Evolutionary conservation across 2,888 invertebrate genomes (phyloP).

Genomic region (Ennomos quercinarius): DNA sequence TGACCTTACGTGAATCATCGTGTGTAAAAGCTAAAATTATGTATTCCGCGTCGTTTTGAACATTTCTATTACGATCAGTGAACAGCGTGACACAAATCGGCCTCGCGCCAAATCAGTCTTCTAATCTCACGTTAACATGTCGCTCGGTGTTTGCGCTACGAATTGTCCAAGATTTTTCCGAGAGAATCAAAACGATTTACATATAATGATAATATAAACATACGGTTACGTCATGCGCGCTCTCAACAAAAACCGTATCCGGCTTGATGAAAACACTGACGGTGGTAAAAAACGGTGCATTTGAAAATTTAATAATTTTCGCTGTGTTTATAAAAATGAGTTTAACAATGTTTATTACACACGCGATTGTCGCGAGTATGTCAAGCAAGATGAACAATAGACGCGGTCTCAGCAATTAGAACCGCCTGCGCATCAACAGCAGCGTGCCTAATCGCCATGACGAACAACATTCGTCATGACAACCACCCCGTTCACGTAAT

Average conservation of each 20-base stretch:
- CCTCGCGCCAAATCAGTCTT: conserved; percentile 17
- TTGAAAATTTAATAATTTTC: conserved; percentile 31
- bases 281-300: conserved; percentile 57
- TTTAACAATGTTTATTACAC: conserved; percentile 54
- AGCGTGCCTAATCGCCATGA: conserved; percentile 51
- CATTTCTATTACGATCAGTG: conserved; percentile 22
- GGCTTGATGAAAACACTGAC: conserved; percentile 67
- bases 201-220: conserved; percentile 64
- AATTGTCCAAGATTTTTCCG: conserved; percentile 42
- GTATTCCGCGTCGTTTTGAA: conserved; percentile 24
- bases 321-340: conserved; percentile 30
- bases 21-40: conserved; percentile 28
- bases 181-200: conserved; percentile 53
- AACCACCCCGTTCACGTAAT: conserved; percentile 48
- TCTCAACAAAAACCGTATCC: conserved; percentile 69
- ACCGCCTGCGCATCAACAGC: conserved; percentile 59
- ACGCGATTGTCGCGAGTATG: conserved; percentile 57
- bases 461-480: conserved; percentile 51
- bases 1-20: conserved; percentile 45
- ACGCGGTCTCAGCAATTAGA: conserved; percentile 56
- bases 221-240: conserved; percentile 66
- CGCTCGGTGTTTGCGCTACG: not conserved
- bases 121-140: conserved; percentile 6
- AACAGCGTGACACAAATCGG: not conserved
- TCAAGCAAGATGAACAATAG: conserved; percentile 65